Percentiles rank a stretch among this genome's conserved stretches.
These are phyloP conservation scores for Sula dactylatra DNA, from an alignment of 2,113 vertebrate species.

Conservation along the genomic window DNA sequence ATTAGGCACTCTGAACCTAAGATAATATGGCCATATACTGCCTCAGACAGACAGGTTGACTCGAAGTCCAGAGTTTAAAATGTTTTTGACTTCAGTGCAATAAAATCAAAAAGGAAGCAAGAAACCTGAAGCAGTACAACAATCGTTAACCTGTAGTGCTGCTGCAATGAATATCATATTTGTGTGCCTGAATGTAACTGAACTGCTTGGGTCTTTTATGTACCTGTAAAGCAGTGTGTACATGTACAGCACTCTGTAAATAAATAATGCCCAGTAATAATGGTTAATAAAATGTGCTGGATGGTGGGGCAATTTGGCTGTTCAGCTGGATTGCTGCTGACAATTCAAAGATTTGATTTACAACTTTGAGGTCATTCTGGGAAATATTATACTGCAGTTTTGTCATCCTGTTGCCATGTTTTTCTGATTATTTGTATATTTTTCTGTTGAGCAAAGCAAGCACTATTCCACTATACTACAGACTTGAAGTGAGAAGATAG, in stretches of 20 bases:
- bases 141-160: neutral
- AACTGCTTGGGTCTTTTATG: constrained; percentile 20
- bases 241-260: constrained; percentile 44
- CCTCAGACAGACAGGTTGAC: neutral
- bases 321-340: constrained; percentile 10
- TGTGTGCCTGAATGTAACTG: neutral
- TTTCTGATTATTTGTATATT: constrained; percentile 38
- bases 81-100: constrained; percentile 1
- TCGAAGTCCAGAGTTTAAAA: neutral
- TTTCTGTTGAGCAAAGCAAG: constrained; percentile 10
- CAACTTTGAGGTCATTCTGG: constrained; percentile 35
- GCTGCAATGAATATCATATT: constrained; percentile 17
- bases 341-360: constrained; percentile 22
- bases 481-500: neutral
- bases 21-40: neutral
- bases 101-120: constrained; percentile 28
- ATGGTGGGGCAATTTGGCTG: neutral
- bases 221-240: constrained; percentile 54
- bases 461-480: neutral
- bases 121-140: neutral
- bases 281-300: constrained; percentile 30
- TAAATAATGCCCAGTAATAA: constrained; percentile 44
- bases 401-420: constrained; percentile 22
- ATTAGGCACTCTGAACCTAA: neutral
- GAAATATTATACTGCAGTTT: neutral